phyloP scores from a whole-genome alignment of 2,113 vertebrate species.

The Syngnathoides biaculeatus region DNA sequence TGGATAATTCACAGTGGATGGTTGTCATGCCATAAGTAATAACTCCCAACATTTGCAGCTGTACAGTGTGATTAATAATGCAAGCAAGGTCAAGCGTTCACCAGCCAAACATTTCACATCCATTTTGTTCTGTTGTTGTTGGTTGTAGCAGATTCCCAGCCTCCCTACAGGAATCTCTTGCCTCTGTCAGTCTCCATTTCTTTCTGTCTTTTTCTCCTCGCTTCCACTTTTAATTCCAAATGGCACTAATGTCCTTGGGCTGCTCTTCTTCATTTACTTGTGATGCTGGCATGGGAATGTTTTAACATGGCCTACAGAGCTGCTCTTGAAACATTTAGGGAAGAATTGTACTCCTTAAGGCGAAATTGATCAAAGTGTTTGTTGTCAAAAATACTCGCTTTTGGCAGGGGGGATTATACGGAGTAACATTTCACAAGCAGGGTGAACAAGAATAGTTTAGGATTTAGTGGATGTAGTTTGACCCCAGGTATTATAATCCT shows the following conservation, averaged over 20 bases:
- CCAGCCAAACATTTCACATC: slow-evolving; percentile 30
- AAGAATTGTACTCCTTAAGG: slow-evolving; percentile 22
- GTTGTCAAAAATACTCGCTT: background rate
- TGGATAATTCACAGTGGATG: slow-evolving; percentile 36
- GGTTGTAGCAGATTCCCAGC: slow-evolving; percentile 20
- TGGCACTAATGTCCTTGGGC: slow-evolving; percentile 56
- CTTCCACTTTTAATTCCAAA: slow-evolving; percentile 46
- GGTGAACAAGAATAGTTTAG: slow-evolving; percentile 3
- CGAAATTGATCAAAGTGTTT: slow-evolving; percentile 26
- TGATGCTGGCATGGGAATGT: slow-evolving; percentile 14
- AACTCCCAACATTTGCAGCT: slow-evolving; percentile 33
- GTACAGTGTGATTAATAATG: slow-evolving; percentile 40
- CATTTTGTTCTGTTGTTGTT: slow-evolving; percentile 16
- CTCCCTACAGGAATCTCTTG: slow-evolving; percentile 40
- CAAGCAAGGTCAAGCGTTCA: slow-evolving; percentile 18
- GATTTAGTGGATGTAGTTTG: background rate
- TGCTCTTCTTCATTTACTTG: slow-evolving; percentile 43
- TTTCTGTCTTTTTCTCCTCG: slow-evolving; percentile 37
- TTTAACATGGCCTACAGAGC: slow-evolving; percentile 27
- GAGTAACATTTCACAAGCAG: background rate
- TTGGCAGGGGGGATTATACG: background rate
- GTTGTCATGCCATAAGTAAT: slow-evolving; percentile 28
- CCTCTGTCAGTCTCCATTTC: slow-evolving; percentile 44
- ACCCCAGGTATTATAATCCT: slow-evolving; percentile 3
- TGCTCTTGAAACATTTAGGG: slow-evolving; percentile 37